phyloP scores from a whole-genome alignment of 30 jellyfish, hydroid and myxozoan genomes.

The Sanderia malayensis region DNA sequence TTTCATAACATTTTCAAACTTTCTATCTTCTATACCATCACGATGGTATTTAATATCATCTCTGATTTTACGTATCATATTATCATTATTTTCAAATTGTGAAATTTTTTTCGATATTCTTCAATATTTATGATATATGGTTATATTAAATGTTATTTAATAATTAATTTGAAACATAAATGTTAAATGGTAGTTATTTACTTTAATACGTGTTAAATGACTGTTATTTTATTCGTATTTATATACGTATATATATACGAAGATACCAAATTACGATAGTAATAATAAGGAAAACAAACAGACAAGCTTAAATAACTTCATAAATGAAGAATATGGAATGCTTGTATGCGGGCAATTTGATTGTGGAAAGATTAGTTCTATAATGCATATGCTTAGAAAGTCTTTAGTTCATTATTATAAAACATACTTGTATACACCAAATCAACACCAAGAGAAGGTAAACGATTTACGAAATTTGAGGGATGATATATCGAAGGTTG shows the following conservation, averaged over 20 bases:
- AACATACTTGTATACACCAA: constrained; percentile 5
- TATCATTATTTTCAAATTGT: neutral
- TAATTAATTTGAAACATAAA: constrained; percentile 4
- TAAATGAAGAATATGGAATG: neutral
- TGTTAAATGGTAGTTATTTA: neutral
- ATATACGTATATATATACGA: neutral
- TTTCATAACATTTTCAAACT: constrained; percentile 2
- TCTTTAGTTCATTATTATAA: neutral
- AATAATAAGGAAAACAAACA: constrained; percentile 10
- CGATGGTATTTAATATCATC: neutral
- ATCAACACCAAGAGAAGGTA: constrained; percentile 15
- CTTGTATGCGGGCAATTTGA: neutral
- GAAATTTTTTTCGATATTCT: neutral
- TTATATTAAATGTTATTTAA: constrained; percentile 22
- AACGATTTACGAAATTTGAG: constrained; percentile 9
- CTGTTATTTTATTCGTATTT: neutral
- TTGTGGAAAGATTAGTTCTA: constrained; percentile 13
- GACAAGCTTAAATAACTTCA: neutral
- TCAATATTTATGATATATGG: constrained; percentile 15
- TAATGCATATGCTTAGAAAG: constrained; percentile 23
- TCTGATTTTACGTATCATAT: constrained; percentile 3
- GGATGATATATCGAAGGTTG: constrained; percentile 27
- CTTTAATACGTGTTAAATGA: neutral
- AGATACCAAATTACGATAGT: constrained; percentile 5
- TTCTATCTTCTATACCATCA: constrained; percentile 19